phyloP scores from a whole-genome alignment of 2,797 vertebrate genomes.

The Etheostoma perlongum region DNA sequence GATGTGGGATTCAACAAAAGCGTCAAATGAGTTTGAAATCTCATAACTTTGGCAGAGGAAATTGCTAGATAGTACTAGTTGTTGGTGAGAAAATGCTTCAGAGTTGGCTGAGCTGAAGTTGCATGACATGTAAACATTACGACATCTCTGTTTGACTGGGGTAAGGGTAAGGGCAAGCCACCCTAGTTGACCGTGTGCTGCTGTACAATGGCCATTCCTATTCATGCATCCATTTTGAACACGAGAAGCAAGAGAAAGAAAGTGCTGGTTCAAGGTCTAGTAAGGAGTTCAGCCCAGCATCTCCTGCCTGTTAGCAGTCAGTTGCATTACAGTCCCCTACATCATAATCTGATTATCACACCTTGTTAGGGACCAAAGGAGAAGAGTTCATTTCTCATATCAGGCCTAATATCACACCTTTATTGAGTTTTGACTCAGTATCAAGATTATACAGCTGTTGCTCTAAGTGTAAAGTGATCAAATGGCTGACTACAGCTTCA shows the following conservation, averaged over 20 bases:
- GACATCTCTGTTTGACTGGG: constrained; percentile 24
- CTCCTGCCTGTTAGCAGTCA: background rate
- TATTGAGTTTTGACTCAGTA: background rate
- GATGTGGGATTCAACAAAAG: background rate
- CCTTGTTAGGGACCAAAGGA: background rate
- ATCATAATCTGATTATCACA: background rate
- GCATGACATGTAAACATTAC: constrained; percentile 35
- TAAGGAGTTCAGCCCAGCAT: background rate
- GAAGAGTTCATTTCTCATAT: constrained; percentile 7
- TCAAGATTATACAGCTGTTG: constrained; percentile 1
- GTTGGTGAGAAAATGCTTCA: background rate
- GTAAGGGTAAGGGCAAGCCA: constrained; percentile 5
- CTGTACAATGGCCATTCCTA: background rate
- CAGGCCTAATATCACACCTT: background rate
- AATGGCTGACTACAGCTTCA: constrained; percentile 9
- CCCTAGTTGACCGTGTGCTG: background rate
- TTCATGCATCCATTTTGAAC: background rate
- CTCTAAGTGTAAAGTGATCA: background rate
- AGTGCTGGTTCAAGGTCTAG: background rate
- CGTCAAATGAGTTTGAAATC: background rate
- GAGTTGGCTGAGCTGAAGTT: background rate
- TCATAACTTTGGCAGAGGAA: background rate
- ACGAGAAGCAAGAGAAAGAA: background rate
- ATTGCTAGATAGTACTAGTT: background rate
- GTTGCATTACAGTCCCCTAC: background rate